phyloP scores from a whole-genome alignment of 1,140 invertebrate species.

The Berghia stephanieae region DNA sequence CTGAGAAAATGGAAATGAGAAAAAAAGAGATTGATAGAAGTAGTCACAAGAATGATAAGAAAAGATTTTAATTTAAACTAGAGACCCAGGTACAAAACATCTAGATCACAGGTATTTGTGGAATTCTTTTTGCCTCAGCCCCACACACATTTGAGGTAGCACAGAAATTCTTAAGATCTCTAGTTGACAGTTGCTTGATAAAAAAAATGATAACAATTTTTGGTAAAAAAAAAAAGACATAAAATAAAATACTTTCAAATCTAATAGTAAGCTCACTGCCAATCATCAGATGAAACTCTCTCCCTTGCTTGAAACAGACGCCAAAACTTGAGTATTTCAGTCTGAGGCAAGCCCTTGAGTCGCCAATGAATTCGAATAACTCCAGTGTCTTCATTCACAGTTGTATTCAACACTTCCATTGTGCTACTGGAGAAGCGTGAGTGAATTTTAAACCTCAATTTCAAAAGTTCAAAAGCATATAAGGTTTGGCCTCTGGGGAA shows the following conservation, averaged over 20 bases:
- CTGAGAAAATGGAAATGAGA: neutral
- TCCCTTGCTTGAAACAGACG: neutral
- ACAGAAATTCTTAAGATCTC: neutral
- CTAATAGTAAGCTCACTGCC: slow-evolving; percentile 19
- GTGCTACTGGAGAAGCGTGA: slow-evolving; percentile 12
- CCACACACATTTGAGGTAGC: neutral
- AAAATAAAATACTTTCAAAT: too few relatives aligned
- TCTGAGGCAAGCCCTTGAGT: slow-evolving; percentile 24
- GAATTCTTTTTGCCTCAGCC: neutral
- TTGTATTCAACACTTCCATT: slow-evolving; percentile 26
- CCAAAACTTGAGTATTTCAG: slow-evolving; percentile 26
- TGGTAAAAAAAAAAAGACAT: too few relatives aligned
- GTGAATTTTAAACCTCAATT: slow-evolving; percentile 9
- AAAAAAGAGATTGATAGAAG: neutral
- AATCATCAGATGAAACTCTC: slow-evolving; percentile 10
- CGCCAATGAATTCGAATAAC: slow-evolving; percentile 29
- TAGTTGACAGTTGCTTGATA: too few relatives aligned
- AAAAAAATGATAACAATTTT: too few relatives aligned
- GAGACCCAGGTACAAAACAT: neutral
- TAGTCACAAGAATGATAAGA: neutral
- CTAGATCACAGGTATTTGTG: neutral
- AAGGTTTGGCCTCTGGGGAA: slow-evolving; percentile 10
- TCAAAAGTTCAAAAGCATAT: slow-evolving; percentile 14
- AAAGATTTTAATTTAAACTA: neutral
- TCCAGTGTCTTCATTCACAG: slow-evolving; percentile 10